phyloP scores from a whole-genome alignment of 2,888 invertebrate genomes.

The Leptinotarsa peninsularis region DNA sequence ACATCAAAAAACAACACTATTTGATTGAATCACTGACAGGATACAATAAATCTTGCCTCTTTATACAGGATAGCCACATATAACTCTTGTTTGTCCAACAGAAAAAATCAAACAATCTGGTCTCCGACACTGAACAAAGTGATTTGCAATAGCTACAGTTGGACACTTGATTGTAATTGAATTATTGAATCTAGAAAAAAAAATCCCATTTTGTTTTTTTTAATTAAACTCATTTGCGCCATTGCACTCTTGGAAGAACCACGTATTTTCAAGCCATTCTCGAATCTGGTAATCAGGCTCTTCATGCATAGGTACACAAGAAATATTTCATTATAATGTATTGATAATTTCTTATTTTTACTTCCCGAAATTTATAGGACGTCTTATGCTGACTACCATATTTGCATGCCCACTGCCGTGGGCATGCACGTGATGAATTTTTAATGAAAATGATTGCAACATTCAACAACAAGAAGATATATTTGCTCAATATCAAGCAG shows the following conservation, averaged over 20 bases:
- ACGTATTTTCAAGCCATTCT: constrained; percentile 17
- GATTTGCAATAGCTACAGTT: no score
- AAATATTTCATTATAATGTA: constrained; percentile 25
- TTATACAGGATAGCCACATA: no score
- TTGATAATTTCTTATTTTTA: constrained; percentile 26
- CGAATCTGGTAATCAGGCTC: constrained; percentile 22
- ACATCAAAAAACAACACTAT: no score
- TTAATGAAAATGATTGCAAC: background rate
- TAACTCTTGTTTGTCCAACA: no score
- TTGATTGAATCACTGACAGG: no score
- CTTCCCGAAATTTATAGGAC: constrained; percentile 20
- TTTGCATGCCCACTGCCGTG: background rate
- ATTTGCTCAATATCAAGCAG: background rate
- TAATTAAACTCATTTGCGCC: background rate
- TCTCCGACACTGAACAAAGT: no score
- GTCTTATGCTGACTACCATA: constrained; percentile 4
- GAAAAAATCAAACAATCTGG: no score
- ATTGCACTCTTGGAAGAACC: background rate
- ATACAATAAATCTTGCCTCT: no score
- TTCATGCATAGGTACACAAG: background rate
- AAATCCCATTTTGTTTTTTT: no score
- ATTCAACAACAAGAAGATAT: background rate
- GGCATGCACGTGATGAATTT: constrained; percentile 7
- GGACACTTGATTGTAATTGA: no score
- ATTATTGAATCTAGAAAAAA: no score